Evolutionary conservation across 1,140 invertebrate genomes (phyloP), one percentile per base, ranked within the genome.

Genomic region (Zaprionus lachaisei): DNA sequence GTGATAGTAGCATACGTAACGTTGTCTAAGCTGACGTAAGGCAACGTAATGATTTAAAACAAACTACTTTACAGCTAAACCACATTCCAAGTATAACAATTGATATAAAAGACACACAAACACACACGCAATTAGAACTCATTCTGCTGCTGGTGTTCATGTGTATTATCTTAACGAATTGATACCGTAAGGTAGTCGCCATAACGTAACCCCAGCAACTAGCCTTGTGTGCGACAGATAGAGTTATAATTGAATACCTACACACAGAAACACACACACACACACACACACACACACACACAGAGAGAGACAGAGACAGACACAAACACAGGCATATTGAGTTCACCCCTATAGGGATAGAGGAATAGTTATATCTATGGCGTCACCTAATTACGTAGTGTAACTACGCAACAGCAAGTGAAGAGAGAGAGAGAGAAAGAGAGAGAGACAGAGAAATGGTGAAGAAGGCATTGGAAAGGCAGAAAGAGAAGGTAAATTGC

Each of bases 321-420:
- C 14, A 41, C 4, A 41, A 4, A n/a, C 38, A 41, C 15, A 5
- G 38, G 38, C 38, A 15, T 15, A n/a, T n/a, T 41, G 41, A 47
- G 41, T 9, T 47, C 1, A 7, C 15, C 41, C n/a, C 41, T 47
- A 15, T 17, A 11, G 7, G 7, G 28, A 9, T 37, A 12, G 14
- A n/a, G 38, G 5, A 0, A 7, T 17, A 44, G 41, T 44, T 44
- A 44, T 17, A 17, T 44, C 41, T 51, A 51, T 22, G 47, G 22
- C 47, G 47, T 51, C 20, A 51, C 17, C 47, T 51, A 24, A 51
- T 51, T 51, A 51, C 47, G 47, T 51, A 51, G 17, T 14, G 47
- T 51, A 51, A 51, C 47, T 51, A 51, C 47, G 47, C 20, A 51
- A 51, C 47, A 22, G 6, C n/a, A 12, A 9, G n/a, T 15, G 11